Conservation (phyloP, 2,113 vertebrate species). For the Percina caprodes region DNA sequence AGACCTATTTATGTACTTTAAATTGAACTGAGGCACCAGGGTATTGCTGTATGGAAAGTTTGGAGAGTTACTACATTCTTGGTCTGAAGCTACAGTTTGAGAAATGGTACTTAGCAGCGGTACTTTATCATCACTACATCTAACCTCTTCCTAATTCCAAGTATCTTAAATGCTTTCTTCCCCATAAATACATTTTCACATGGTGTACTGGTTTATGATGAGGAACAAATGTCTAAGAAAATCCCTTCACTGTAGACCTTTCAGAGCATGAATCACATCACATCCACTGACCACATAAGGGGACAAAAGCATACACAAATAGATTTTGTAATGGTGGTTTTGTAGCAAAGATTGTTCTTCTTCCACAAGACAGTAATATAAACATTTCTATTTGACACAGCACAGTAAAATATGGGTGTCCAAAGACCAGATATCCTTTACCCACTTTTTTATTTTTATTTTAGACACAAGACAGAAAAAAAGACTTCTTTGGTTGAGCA, state of each 20-base stretch:
- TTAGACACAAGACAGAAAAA: too few relatives aligned
- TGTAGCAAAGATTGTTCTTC: conserved; percentile 69
- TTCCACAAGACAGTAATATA: conserved; percentile 52
- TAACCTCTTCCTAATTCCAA: conserved; percentile 9
- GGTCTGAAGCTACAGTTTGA: background rate
- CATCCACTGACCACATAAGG: background rate
- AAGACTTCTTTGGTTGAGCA: conserved; percentile 35
- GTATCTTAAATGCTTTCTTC: background rate
- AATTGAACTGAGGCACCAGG: conserved; percentile 26
- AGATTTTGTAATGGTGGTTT: conserved; percentile 28
- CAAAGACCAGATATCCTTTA: conserved; percentile 43
- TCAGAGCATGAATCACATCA: conserved; percentile 25
- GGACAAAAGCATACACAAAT: conserved; percentile 9
- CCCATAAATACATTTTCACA: conserved; percentile 1
- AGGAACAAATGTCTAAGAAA: background rate
- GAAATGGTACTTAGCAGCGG: background rate
- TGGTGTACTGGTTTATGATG: background rate
- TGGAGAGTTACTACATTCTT: background rate
- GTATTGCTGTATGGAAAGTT: background rate
- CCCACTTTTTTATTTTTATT: background rate
- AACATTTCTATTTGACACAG: conserved; percentile 60
- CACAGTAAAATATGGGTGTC: conserved; percentile 46
- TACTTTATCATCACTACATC: background rate
- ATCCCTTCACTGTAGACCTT: background rate
- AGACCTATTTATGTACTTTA: conserved; percentile 81